These are phyloP conservation scores for Threskiornis aethiopicus DNA, from an alignment of 2,797 vertebrate genomes.

Conservation along the genomic window DNA sequence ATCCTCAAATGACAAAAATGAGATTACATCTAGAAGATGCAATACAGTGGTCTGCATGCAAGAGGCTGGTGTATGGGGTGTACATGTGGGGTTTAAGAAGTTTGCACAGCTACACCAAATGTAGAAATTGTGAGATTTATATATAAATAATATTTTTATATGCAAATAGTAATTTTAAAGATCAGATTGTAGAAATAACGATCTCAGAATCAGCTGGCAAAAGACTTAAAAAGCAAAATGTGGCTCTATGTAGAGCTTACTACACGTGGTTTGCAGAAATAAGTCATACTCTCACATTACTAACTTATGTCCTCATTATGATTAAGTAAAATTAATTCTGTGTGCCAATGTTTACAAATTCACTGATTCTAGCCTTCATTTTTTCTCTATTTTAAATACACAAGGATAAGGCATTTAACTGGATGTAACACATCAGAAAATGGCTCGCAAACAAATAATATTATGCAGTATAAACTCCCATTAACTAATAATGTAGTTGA, in stretches of 20 bases:
- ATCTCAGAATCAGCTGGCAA: not conserved
- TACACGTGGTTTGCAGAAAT: not conserved
- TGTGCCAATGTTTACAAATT: conserved; percentile 48
- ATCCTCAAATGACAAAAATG: not conserved
- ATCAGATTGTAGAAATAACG: not conserved
- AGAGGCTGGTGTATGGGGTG: not conserved
- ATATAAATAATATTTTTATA: not conserved
- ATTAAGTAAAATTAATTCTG: conserved; percentile 50
- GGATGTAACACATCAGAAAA: conserved; percentile 78
- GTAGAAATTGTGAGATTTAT: not conserved
- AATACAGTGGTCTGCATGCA: not conserved
- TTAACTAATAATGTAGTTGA: conserved; percentile 80
- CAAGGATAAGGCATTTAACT: conserved; percentile 76
- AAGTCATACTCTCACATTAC: not conserved
- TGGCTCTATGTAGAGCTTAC: not conserved
- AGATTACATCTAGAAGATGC: not conserved
- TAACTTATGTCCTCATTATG: conserved; percentile 8
- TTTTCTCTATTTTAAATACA: conserved; percentile 69
- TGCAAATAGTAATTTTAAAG: not conserved
- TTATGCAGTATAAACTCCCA: conserved; percentile 76
- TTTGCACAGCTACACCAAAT: not conserved
- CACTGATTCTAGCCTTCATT: conserved; percentile 65
- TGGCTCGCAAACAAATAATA: conserved; percentile 77
- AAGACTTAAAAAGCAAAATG: not conserved
- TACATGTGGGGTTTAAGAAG: not conserved